Percentiles rank a stretch among this genome's conserved stretches.
Evolutionary conservation across 2,113 vertebrate species (phyloP).

Genomic region (Otus sunia): DNA sequence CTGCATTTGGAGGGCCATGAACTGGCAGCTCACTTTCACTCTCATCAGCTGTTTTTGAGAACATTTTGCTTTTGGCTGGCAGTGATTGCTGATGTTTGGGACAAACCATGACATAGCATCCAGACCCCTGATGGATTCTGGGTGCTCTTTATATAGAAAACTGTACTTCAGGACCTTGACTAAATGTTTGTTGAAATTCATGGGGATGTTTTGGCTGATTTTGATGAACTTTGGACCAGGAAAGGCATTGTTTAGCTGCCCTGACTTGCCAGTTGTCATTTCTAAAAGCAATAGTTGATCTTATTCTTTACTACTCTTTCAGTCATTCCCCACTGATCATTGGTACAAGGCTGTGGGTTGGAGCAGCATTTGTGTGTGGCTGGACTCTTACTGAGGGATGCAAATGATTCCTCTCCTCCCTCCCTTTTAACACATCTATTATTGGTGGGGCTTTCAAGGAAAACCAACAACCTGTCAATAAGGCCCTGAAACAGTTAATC

Average conservation of each 20-base stretch:
- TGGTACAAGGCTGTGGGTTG: not conserved
- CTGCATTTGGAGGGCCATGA: not conserved
- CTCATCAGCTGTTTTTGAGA: not conserved
- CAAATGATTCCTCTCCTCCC: not conserved
- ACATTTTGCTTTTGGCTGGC: not conserved
- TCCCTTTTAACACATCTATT: not conserved
- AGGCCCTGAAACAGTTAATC: not conserved
- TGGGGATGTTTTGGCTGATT: not conserved
- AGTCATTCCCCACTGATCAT: not conserved
- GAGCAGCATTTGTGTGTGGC: not conserved
- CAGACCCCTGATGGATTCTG: not conserved
- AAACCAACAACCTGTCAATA: not conserved
- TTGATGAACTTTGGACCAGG: not conserved
- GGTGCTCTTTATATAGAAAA: not conserved
- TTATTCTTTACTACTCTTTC: not conserved
- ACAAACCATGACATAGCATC: not conserved
- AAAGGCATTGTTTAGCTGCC: not conserved
- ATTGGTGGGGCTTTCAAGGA: not conserved
- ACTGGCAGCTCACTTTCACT: not conserved
- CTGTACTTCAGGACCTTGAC: not conserved
- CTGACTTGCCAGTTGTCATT: not conserved
- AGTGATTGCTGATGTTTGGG: not conserved
- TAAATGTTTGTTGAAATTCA: not conserved
- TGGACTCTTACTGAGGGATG: not conserved
- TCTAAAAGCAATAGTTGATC: not conserved